A percentile compares a stretch with the other conserved stretches of the same genome.
phyloP scores from a whole-genome alignment of 2,113 vertebrate genomes.

The Saguinus midas region DNA sequence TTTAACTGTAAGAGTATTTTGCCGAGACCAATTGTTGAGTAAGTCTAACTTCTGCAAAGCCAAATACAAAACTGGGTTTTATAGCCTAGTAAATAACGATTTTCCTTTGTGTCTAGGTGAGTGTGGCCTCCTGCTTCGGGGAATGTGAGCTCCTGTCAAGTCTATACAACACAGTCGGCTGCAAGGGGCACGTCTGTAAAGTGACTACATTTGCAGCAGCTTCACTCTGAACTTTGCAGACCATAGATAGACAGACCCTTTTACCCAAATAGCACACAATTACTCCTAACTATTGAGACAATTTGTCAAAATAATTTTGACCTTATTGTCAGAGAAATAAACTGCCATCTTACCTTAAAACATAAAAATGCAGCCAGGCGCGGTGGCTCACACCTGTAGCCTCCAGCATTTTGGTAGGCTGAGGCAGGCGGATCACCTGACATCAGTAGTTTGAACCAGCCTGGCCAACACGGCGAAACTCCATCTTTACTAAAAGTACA shows the following conservation, averaged over 20 bases:
- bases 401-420: too few species aligned
- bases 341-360: neutral
- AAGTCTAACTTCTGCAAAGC: neutral
- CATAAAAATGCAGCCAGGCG: neutral
- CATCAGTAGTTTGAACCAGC: too few species aligned
- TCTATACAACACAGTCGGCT: neutral
- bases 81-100: neutral
- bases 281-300: neutral
- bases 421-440: too few species aligned
- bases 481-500: too few species aligned
- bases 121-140: neutral
- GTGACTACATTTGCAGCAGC: neutral
- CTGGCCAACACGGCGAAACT: too few species aligned
- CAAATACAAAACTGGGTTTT: neutral
- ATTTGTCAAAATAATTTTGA: conserved; percentile 28
- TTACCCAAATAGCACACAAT: conserved; percentile 1
- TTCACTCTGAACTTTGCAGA: conserved; percentile 17
- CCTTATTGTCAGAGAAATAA: neutral
- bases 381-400: too few species aligned
- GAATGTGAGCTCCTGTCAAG: neutral
- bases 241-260: neutral
- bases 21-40: neutral
- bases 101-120: neutral
- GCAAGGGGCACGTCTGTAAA: neutral
- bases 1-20: neutral